Evolutionary conservation across 2,888 invertebrate genomes (phyloP).

Genomic region (Bursaphelenchus okinawaensis): DNA sequence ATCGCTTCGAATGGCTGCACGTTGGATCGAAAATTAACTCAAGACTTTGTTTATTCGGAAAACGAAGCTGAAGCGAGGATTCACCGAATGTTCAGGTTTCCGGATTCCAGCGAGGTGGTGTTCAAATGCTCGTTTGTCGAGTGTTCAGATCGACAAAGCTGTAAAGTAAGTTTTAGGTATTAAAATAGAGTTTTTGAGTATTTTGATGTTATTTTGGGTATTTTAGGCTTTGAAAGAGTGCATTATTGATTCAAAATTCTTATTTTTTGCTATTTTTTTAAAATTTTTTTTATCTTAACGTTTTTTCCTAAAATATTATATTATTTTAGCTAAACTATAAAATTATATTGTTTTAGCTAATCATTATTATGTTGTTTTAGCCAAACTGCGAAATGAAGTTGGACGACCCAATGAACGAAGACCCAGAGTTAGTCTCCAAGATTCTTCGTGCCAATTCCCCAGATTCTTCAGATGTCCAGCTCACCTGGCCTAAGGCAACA

Average conservation of each 20-base stretch:
- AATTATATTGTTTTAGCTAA: no score
- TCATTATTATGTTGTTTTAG: constrained; percentile 6
- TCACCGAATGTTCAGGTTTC: constrained; percentile 26
- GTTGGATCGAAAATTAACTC: constrained; percentile 18
- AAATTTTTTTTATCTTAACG: no score
- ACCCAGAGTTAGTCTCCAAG: constrained; percentile 24
- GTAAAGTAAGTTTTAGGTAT: constrained; percentile 11
- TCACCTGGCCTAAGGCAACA: constrained; percentile 4
- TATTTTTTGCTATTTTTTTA: not conserved
- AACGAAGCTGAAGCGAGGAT: constrained; percentile 18
- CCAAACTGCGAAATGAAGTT: constrained; percentile 19
- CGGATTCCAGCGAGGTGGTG: constrained; percentile 19
- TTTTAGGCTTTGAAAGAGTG: no score
- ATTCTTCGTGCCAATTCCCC: constrained; percentile 10
- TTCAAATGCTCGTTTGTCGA: constrained; percentile 23
- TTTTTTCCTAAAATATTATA: no score
- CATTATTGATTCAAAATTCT: not conserved
- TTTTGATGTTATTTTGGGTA: not conserved
- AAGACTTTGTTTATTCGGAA: constrained; percentile 20
- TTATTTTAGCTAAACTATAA: no score
- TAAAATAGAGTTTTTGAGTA: not conserved
- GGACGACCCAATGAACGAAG: constrained; percentile 25
- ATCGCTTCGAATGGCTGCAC: constrained; percentile 21
- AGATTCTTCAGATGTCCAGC: not conserved
- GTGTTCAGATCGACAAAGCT: constrained; percentile 12